Evolutionary conservation across 2,797 vertebrate genomes (phyloP).

Genomic region (Vespertilio murinus): DNA sequence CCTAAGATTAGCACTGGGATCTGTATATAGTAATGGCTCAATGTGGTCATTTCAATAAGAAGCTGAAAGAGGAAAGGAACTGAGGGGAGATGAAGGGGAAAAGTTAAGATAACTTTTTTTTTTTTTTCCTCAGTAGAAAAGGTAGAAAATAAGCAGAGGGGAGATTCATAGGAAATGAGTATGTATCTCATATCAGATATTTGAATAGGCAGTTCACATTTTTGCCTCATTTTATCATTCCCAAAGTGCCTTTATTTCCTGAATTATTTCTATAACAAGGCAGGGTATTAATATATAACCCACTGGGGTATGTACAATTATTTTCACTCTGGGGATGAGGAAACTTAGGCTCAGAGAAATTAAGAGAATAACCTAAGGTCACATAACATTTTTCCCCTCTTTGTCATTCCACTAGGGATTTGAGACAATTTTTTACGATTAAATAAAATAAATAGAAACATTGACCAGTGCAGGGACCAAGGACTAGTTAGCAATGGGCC

Average conservation of each 20-base stretch:
- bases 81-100: not conserved
- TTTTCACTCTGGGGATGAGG: not conserved
- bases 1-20: accelerated
- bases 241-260: not conserved
- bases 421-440: not conserved
- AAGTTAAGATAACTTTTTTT: not conserved
- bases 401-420: not conserved
- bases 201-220: not conserved
- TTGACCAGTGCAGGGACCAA: not conserved
- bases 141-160: not conserved
- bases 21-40: not conserved
- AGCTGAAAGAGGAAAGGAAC: not conserved
- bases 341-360: conserved; percentile 33
- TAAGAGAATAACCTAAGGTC: not conserved
- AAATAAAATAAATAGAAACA: not conserved
- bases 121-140: not conserved
- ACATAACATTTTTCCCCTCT: not conserved
- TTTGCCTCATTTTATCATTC: not conserved
- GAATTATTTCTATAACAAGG: not conserved
- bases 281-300: not conserved
- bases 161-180: not conserved
- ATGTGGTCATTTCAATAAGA: not conserved
- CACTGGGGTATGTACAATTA: not conserved
- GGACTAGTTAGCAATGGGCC: not conserved
- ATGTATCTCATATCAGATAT: not conserved